Evolutionary conservation across 2,797 vertebrate genomes (phyloP).

Genomic region (Catharus ustulatus): DNA sequence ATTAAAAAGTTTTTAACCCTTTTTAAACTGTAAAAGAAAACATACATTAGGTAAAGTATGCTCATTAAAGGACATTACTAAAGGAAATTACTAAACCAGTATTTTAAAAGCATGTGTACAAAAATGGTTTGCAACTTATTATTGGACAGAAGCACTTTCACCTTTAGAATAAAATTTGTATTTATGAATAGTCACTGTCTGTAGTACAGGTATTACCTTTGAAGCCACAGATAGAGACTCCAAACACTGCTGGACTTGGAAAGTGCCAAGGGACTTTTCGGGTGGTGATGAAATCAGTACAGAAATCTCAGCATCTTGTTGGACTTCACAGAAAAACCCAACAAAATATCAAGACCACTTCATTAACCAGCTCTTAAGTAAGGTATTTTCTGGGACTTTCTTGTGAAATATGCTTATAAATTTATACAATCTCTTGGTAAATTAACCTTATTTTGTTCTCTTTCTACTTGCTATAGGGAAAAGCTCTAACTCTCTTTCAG

Average conservation of each 20-base stretch:
- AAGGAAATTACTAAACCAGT: slow-evolving; percentile 6
- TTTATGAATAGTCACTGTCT: neutral
- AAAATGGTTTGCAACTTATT: slow-evolving; percentile 8
- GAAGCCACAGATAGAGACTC: neutral
- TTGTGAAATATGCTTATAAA: neutral
- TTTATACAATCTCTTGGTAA: neutral
- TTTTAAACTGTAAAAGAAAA: slow-evolving; percentile 24
- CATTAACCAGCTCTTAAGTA: neutral
- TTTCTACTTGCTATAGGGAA: neutral
- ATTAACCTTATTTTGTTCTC: neutral
- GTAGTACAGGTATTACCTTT: neutral
- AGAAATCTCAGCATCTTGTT: neutral
- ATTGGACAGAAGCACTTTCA: neutral
- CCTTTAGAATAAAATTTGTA: neutral
- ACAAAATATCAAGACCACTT: neutral
- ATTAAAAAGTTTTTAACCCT: slow-evolving; percentile 25
- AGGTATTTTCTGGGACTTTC: neutral
- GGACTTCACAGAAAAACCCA: neutral
- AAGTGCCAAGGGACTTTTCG: neutral
- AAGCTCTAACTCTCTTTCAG: neutral
- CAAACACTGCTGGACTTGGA: neutral
- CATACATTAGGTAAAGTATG: slow-evolving; percentile 6
- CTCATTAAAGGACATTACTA: slow-evolving; percentile 4
- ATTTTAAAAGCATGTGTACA: slow-evolving; percentile 12
- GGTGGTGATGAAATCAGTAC: neutral